These are phyloP conservation scores for Oreochromis spilurus DNA, from an alignment of 2,113 vertebrate genomes.

Conservation along the genomic window DNA sequence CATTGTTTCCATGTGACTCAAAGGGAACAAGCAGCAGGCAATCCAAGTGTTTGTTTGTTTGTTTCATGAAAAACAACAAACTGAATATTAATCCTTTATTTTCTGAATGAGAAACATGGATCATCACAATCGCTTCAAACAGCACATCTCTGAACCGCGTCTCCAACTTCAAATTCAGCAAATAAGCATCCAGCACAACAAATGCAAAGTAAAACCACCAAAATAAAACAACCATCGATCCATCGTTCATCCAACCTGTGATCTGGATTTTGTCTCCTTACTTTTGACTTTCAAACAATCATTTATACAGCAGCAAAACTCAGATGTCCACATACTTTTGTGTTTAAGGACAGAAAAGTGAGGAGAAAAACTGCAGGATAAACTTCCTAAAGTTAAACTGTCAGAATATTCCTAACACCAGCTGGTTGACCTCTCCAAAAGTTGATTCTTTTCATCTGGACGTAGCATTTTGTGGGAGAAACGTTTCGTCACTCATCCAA, in stretches of 20 bases:
- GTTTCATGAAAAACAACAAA: background rate
- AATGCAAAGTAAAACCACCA: background rate
- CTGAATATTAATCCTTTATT: background rate
- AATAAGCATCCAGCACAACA: background rate
- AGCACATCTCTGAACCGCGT: background rate
- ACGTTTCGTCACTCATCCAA: no score
- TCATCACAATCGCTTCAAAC: background rate
- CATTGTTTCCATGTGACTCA: background rate
- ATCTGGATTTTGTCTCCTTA: background rate
- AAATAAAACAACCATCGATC: background rate
- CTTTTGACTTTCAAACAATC: background rate
- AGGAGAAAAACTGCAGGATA: background rate
- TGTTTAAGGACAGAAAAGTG: background rate
- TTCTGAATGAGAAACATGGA: background rate
- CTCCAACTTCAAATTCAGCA: background rate
- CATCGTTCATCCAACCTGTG: accelerated
- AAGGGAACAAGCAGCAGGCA: background rate
- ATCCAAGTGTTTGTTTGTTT: background rate
- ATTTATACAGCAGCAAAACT: background rate
- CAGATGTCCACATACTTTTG: background rate
- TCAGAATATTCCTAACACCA: background rate
- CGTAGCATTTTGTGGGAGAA: no score
- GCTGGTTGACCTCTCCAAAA: background rate
- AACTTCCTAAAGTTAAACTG: no score
- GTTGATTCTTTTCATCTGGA: no score